phyloP scores from a whole-genome alignment of 2,113 vertebrate species.

The Xenus cinereus region DNA sequence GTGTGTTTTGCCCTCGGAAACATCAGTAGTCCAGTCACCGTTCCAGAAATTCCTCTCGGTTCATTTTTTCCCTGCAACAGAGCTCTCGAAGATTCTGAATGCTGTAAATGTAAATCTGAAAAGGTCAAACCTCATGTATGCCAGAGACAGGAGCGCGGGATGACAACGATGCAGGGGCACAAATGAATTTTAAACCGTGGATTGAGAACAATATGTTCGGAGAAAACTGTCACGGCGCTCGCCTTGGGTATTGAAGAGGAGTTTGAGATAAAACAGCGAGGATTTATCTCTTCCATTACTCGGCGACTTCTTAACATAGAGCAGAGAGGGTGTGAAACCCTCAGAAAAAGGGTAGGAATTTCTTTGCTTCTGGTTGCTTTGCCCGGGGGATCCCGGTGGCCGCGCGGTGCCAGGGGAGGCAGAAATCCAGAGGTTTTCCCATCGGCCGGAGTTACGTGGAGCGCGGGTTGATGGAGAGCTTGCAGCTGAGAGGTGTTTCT shows the following conservation, averaged over 20 bases:
- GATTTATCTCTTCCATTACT: background rate
- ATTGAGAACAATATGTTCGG: background rate
- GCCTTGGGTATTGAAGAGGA: background rate
- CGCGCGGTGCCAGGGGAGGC: background rate
- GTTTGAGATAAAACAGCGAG: background rate
- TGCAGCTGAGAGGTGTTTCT: fast-evolving
- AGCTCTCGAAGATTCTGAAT: background rate
- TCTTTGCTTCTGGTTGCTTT: background rate
- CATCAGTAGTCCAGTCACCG: conserved; percentile 24
- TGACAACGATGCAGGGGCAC: background rate
- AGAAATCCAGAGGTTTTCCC: background rate
- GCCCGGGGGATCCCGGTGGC: fast-evolving
- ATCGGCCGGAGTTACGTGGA: fast-evolving
- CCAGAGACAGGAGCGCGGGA: background rate
- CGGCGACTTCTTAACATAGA: fast-evolving
- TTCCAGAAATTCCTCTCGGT: conserved; percentile 47
- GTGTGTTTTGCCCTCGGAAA: conserved; percentile 32
- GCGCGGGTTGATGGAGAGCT: background rate
- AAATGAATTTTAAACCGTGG: background rate
- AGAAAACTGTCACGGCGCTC: background rate
- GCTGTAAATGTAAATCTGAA: conserved; percentile 29
- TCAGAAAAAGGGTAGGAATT: background rate
- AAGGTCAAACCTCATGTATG: conserved; percentile 40
- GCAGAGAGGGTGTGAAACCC: background rate
- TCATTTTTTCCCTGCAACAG: background rate